These are phyloP conservation scores for Clarias platycephalus DNA, from an alignment of 2,797 vertebrate genomes.

Conservation along the genomic window DNA sequence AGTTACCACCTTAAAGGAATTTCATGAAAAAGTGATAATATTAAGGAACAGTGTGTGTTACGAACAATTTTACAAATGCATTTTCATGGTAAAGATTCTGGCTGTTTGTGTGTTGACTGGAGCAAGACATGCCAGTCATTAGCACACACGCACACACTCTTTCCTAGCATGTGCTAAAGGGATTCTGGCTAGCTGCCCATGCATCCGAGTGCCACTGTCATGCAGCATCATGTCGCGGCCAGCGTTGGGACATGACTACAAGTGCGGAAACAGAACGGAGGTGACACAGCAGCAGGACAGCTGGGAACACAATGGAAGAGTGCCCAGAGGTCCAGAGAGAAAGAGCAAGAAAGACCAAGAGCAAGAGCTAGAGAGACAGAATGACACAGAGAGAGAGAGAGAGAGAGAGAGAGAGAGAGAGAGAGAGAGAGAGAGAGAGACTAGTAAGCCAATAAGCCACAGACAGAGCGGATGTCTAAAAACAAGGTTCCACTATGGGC, in stretches of 20 bases:
- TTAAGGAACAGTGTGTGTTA: not conserved
- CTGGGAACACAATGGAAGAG: conserved; percentile 62
- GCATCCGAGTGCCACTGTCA: conserved; percentile 71
- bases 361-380: not conserved
- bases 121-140: conserved; percentile 28
- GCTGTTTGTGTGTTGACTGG: conserved; percentile 28
- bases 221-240: conserved; percentile 60
- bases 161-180: conserved; percentile 50
- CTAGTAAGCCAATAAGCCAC: conserved; percentile 33
- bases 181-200: conserved; percentile 60
- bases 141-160: conserved; percentile 17
- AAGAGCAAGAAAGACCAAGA: conserved; percentile 25
- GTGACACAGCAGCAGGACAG: conserved; percentile 69
- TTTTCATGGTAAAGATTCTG: conserved; percentile 27
- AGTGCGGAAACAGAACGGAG: conserved; percentile 67
- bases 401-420: conserved; percentile 29
- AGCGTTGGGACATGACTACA: conserved; percentile 54
- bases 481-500: not conserved
- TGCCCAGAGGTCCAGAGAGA: conserved; percentile 60
- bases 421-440: conserved; percentile 19
- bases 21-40: not conserved
- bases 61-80: conserved; percentile 6
- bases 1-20: not conserved
- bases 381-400: conserved; percentile 27
- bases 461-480: conserved; percentile 19